phyloP scores from a whole-genome alignment of 2,797 vertebrate species.

The Macroramphosus scolopax region DNA sequence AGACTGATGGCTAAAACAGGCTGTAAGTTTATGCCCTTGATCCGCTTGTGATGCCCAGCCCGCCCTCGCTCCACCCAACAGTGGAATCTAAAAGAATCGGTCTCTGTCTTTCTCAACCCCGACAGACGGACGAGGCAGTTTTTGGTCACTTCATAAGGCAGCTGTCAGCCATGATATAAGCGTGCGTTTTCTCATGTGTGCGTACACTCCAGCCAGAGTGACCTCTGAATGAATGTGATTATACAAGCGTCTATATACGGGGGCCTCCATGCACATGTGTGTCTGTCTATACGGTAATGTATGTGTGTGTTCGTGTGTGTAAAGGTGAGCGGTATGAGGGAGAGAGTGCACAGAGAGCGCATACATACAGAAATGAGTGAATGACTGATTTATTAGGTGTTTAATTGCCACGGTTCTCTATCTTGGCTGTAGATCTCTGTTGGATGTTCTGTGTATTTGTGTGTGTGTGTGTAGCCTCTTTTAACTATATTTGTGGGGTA shows the following conservation, averaged over 20 bases:
- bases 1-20: conserved; percentile 53
- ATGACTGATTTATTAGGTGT: conserved; percentile 73
- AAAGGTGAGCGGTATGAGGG: conserved; percentile 22
- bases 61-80: conserved; percentile 30
- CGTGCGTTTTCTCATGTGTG: conserved; percentile 10
- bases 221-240: conserved; percentile 31
- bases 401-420: conserved; percentile 58
- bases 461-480: conserved; percentile 11
- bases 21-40: conserved; percentile 16
- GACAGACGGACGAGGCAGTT: conserved; percentile 4
- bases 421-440: conserved; percentile 54
- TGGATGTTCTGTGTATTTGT: conserved; percentile 22
- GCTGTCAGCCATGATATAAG: conserved; percentile 37
- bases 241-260: conserved; percentile 23
- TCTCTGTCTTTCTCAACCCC: conserved; percentile 4
- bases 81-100: conserved; percentile 26
- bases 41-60: conserved; percentile 25
- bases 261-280: conserved; percentile 2
- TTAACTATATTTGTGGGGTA: too few species aligned
- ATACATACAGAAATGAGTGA: conserved; percentile 52
- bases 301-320: conserved; percentile 8
- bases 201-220: conserved; percentile 21
- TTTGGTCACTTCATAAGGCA: conserved; percentile 36
- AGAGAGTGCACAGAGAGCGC: conserved; percentile 31
- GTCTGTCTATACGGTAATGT: conserved; percentile 15